A percentile compares a stretch with the other conserved stretches of the same genome.
phyloP scores from a whole-genome alignment of 1,140 invertebrate genomes.

The Ganaspis sp. region DNA sequence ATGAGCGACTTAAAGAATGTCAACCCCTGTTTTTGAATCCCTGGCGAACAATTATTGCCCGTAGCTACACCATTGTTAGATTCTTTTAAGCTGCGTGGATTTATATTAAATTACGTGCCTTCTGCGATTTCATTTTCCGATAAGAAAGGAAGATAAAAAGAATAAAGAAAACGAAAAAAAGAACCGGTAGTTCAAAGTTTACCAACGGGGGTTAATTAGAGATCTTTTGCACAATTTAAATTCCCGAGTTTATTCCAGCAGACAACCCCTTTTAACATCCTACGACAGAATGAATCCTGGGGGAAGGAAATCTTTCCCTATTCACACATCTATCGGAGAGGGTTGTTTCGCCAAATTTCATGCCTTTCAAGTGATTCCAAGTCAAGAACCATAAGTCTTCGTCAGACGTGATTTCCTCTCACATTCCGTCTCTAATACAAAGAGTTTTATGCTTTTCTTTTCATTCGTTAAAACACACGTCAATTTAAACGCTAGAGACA shows the following conservation, averaged over 20 bases:
- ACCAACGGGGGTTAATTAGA: neutral
- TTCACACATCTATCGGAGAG: neutral
- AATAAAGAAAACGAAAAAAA: no score
- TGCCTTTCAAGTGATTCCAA: neutral
- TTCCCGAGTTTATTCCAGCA: neutral
- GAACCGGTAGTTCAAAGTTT: neutral
- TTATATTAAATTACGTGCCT: neutral
- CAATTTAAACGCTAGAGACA: neutral
- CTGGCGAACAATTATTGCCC: neutral
- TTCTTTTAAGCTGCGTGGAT: neutral
- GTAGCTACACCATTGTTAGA: neutral
- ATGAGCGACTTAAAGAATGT: neutral
- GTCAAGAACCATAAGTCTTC: constrained; percentile 5
- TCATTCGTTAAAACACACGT: neutral
- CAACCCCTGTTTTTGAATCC: neutral
- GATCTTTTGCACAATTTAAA: neutral
- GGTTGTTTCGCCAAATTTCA: neutral
- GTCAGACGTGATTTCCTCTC: neutral
- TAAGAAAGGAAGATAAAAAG: neutral
- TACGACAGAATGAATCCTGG: neutral
- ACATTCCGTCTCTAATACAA: neutral
- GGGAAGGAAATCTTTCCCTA: neutral
- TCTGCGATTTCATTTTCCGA: neutral
- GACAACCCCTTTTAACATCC: neutral
- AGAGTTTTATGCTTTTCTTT: neutral